Base-by-base conservation (phyloP, 2,797 vertebrate species). In the Lophius americanus region DNA sequence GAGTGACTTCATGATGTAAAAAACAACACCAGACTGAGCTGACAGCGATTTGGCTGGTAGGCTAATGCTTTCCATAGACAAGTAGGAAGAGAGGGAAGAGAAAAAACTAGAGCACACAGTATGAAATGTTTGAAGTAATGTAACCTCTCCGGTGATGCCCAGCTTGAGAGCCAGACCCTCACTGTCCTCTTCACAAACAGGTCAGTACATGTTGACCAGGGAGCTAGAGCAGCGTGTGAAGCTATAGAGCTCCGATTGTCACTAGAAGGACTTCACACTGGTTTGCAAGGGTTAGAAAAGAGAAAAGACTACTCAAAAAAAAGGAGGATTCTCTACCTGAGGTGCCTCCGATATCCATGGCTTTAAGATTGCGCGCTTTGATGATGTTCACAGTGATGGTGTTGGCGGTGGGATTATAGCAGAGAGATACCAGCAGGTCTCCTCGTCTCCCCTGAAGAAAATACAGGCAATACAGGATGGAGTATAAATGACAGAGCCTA, bases 281-380 rank as follows among this genome's bases (percentile, higher is more conserved):
- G 51, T 39, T 53, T 56, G 38, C 35, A 36, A 50, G 53, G 63
- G 65, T 51, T 54, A 52, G 43, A 60, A 23, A 46, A 54, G 33
- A 51, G 65, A 58, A 53, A 79, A 51, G 58, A 69, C 47, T 64
- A n/a, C 60, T 62, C 69, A 78, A 87, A 79, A 46, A 70, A 47
- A n/a, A 33, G 46, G 63, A 38, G 53, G 38, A 50, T 50, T 68
- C 43, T 51, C 4, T 92, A 99, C 98, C 98, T 95, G 98, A 99
- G 6, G 98, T 98, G 81, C 98, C 98, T 68, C 98, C 98, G 43
- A 99, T 99, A 90, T 99, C 97, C 98, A 99, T 99, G 95, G 98
- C 97, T 98, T 99, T 99, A 88, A 99, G 95, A 91, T 99, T 96
- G 51, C 97, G 94, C 0, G 96, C 98, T 94, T 99, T 99, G 92